Conservation (phyloP, 2,113 vertebrate genomes). For the Thamnophis sirtalis region DNA sequence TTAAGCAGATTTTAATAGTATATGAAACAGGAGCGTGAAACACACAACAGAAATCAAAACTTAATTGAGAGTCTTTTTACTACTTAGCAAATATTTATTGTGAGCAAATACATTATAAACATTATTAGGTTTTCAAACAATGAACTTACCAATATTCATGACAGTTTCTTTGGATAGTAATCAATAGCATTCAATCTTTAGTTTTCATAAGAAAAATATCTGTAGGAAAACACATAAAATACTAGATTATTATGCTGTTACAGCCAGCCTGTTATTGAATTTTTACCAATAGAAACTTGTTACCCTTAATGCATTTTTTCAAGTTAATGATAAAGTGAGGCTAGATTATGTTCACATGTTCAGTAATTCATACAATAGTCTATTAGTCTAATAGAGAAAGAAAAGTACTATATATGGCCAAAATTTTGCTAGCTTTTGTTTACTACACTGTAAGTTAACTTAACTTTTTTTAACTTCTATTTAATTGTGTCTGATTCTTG, state of each 20-base stretch:
- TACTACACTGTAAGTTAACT: not conserved
- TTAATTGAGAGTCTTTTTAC: not conserved
- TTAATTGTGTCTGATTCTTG: not conserved
- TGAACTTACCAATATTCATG: conserved; percentile 9
- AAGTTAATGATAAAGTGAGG: not conserved
- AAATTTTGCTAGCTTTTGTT: not conserved
- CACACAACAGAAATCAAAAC: not conserved
- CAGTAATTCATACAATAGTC: not conserved
- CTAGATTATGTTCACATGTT: not conserved
- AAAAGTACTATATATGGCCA: not conserved
- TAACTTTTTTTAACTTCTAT: not conserved
- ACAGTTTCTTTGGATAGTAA: not conserved
- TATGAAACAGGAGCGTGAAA: not conserved
- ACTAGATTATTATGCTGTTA: fast-evolving
- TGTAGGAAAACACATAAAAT: not conserved
- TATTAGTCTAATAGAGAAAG: not conserved
- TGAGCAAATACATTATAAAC: not conserved
- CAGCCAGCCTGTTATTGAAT: not conserved
- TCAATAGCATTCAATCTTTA: conserved; percentile 27
- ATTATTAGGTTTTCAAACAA: not conserved
- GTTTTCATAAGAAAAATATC: not conserved
- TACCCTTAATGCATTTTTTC: not conserved
- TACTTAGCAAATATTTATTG: not conserved
- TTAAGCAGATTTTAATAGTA: not conserved
- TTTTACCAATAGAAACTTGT: not conserved